Percentiles rank a stretch among this genome's conserved stretches.
phyloP scores from a whole-genome alignment of 2,888 invertebrate genomes.

The Cepaea hortensis region DNA sequence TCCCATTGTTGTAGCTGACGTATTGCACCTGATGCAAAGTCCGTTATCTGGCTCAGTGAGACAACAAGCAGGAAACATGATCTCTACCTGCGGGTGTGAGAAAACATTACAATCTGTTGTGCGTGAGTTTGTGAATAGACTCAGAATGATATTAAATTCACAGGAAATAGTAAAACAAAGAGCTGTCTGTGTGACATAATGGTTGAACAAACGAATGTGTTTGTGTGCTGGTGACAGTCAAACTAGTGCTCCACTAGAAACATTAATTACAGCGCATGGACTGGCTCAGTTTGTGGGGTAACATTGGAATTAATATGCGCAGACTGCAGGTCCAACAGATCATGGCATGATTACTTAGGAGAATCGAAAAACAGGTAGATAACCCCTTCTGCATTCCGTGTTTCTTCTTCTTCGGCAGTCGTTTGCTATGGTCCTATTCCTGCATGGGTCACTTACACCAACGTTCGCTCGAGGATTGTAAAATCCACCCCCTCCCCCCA shows the following conservation, averaged over 20 bases:
- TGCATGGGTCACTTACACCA: too few species aligned
- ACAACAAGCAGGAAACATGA: not conserved
- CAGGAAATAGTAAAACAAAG: conserved; percentile 18
- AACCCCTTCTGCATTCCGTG: too few species aligned
- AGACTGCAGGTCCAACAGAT: too few species aligned
- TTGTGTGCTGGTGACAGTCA: not conserved
- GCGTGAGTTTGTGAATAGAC: conserved; percentile 9
- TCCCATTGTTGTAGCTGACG: not conserved
- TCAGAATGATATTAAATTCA: not conserved
- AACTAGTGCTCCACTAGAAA: not conserved
- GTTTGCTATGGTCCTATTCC: too few species aligned
- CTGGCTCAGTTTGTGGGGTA: too few species aligned
- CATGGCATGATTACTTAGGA: too few species aligned
- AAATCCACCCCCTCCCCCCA: too few species aligned
- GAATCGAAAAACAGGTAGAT: too few species aligned
- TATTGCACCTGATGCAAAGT: conserved; percentile 13
- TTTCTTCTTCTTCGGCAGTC: too few species aligned
- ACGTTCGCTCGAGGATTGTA: too few species aligned
- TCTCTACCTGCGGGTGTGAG: not conserved
- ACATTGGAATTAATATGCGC: too few species aligned
- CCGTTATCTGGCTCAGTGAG: not conserved
- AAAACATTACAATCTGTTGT: conserved; percentile 28
- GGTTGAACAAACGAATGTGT: not conserved
- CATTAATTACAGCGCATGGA: too few species aligned
- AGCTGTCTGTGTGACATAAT: not conserved